Base-by-base conservation (phyloP, 2,797 vertebrate species). In the Epinephelus malabaricus region DNA sequence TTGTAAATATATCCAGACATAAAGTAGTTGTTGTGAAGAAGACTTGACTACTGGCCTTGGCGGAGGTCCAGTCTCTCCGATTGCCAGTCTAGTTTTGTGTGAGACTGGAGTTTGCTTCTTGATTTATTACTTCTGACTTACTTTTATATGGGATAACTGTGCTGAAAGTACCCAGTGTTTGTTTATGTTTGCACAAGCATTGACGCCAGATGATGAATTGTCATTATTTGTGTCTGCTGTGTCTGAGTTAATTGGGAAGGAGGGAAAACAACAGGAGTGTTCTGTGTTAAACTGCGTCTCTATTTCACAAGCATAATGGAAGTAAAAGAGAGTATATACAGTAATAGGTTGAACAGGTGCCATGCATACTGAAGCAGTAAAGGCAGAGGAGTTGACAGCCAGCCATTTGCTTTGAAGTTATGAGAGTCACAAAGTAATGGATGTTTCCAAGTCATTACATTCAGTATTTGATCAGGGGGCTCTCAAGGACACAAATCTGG, bases 381-480 rank as follows among this genome's bases (percentile, higher is more conserved):
- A 51, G 67, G 73, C 49, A 19, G 77, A 66, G 11, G 43, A 72
- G 55, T 21, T 84, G 83, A 88, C 81, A 89, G 79, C 74, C 61
- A 71, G 75, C 81, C 34, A 81, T 88, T 88, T 85, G 63, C 50
- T 46, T 50, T 46, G 15, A 82, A 76, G 72, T 75, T 73, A 79
- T 43, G 60, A 78, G 68, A 84, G 67, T 69, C 73, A 68, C 45
- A 80, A 67, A 65, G 62, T 53, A 71, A 80, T 86, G 65, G 75
- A 74, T 86, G 79, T 84, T 86, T 89, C 81, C 27, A 67, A 78
- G 65, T 86, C 69, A 83, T 85, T 88, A 69, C 27, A 50, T 73
- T 81, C 72, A 47, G 34, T 65, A 71, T 87, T 86, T 78, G 66
- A 86, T 88, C 63, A 40, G 79, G 50, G 49, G 58, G 46, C 56